phyloP scores from a whole-genome alignment of 2,113 vertebrate species.

The Labeo catla region DNA sequence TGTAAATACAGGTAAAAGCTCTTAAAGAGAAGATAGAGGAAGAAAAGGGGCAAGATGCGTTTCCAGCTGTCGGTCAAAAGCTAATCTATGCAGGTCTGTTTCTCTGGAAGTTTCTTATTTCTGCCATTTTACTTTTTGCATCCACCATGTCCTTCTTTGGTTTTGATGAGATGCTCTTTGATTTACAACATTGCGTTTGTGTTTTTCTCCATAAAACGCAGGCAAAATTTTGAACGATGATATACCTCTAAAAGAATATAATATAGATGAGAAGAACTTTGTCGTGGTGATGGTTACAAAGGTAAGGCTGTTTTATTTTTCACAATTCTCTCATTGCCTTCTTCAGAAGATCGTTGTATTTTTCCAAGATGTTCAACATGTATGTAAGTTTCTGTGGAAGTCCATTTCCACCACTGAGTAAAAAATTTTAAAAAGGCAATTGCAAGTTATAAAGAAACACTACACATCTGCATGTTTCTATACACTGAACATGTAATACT shows the following conservation, averaged over 20 bases:
- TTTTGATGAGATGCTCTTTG: constrained; percentile 14
- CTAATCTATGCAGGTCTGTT: constrained; percentile 79
- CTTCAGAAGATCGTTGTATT: not conserved
- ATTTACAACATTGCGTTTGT: not conserved
- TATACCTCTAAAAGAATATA: constrained; percentile 75
- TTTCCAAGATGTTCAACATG: not conserved
- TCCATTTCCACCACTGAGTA: too few relatives aligned
- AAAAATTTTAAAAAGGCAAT: too few relatives aligned
- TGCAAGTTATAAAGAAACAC: too few relatives aligned
- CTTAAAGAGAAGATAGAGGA: constrained; percentile 77
- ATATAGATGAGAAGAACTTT: constrained; percentile 81
- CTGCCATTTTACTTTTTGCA: not conserved
- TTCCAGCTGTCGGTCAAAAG: constrained; percentile 76
- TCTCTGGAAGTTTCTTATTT: not conserved
- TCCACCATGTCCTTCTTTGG: not conserved
- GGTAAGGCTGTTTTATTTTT: constrained; percentile 63
- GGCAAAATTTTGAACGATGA: constrained; percentile 81
- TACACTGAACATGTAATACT: too few relatives aligned
- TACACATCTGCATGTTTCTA: too few relatives aligned
- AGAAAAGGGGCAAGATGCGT: constrained; percentile 74
- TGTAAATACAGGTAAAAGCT: constrained; percentile 70
- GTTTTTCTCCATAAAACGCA: constrained; percentile 47
- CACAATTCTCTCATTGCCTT: not conserved
- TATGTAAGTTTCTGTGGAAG: not conserved
- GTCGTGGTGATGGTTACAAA: constrained; percentile 81